Evolutionary conservation across 2,113 vertebrate genomes (phyloP), one percentile per base, ranked within the genome.

Genomic region (Cebidichthys violaceus): DNA sequence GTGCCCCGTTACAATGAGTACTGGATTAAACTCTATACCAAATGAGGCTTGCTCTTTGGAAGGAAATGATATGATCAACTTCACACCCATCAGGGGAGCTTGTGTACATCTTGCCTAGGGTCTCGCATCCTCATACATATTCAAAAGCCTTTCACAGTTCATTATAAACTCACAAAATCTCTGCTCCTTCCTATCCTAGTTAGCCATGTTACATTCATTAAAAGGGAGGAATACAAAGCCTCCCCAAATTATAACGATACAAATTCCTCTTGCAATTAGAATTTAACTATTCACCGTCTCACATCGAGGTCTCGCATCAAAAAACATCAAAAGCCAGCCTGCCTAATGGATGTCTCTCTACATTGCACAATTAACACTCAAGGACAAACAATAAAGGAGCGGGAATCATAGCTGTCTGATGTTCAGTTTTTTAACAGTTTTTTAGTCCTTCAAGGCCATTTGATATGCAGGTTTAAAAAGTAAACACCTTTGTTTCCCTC

Each of bases 41-140:
- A 95, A 94, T 85, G 94, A 93, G 90, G 85, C 87, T 84, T 77
- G 82, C 84, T 84, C 86, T 91, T 81, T 90, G 86, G 85, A 90
- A 93, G 92, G 88, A 92, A 94, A 93, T 87, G 86, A 94, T 92
- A 92, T 88, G 89, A 94, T 94, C 93, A 94, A 94, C 94, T 95
- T 95, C 92, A 92, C 93, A 94, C 94, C 93, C 92, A 90, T 94
- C 94, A 90, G 93, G 92, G 94, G 92, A 92, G 90, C 94, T 88
- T 90, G 94, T 95, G 92, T 94, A 96, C 96, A 95, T 95, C 95
- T 92, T 96, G 95, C 96, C 94, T 93, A 82, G 87, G 94, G 96
- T 96, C 93, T 93, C 88, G 92, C 94, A 93, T 95, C 93, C 92
- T 95, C 93, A 96, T 96, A 91, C 95, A 96, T 96, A 97, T 96